phyloP scores from a whole-genome alignment of 2,888 invertebrate genomes.

The Drosophila nr. fundita region DNA sequence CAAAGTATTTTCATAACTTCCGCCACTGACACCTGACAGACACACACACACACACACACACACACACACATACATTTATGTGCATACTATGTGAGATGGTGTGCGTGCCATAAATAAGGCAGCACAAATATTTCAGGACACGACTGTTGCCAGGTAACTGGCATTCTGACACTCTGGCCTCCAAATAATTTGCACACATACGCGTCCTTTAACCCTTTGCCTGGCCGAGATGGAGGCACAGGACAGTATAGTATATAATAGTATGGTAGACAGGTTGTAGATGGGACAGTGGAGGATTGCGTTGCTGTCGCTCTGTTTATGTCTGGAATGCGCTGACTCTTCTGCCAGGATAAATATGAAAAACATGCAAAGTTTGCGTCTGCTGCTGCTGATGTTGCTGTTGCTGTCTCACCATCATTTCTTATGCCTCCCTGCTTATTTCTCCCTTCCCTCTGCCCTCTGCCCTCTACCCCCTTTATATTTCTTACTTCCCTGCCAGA shows the following conservation, averaged over 20 bases:
- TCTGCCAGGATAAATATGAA: constrained; percentile 81
- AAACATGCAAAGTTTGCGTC: constrained; percentile 82
- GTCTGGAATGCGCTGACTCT: constrained; percentile 65
- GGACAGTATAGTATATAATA: constrained; percentile 15
- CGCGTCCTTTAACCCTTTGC: constrained; percentile 67
- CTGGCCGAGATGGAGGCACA: constrained; percentile 8
- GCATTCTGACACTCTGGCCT: constrained; percentile 75
- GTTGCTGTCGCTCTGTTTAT: constrained; percentile 64
- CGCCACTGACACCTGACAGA: constrained; percentile 83
- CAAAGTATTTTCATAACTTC: constrained; percentile 84
- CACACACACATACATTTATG: constrained; percentile 1
- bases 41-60: constrained; percentile 30
- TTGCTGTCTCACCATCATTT: constrained; percentile 70
- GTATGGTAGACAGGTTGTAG: not conserved
- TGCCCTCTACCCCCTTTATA: not conserved
- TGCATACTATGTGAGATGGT: constrained; percentile 9
- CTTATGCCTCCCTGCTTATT: constrained; percentile 57
- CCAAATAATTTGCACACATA: constrained; percentile 76
- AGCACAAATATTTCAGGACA: constrained; percentile 67
- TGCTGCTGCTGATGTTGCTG: constrained; percentile 44
- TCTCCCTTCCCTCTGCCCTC: not conserved
- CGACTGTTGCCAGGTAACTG: constrained; percentile 56
- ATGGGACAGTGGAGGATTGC: constrained; percentile 33
- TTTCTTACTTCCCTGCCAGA: constrained; percentile 35
- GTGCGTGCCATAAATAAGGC: constrained; percentile 68